Percentiles rank a stretch among this genome's conserved stretches.
Evolutionary conservation across 2,888 invertebrate genomes (phyloP).

Genomic region (Clunio marinus): DNA sequence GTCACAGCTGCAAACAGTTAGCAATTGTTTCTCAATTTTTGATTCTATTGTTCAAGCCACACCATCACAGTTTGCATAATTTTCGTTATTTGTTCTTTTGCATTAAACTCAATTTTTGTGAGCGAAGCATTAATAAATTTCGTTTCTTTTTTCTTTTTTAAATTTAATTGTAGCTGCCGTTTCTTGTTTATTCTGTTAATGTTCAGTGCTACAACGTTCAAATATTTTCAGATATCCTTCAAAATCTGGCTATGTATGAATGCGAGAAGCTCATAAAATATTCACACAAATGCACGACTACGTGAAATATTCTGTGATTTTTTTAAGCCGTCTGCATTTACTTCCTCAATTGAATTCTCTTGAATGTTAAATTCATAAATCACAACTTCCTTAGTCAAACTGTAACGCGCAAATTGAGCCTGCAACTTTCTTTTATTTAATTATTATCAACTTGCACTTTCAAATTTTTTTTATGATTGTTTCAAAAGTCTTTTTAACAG

Average conservation of each 20-base stretch:
- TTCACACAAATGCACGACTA: neutral
- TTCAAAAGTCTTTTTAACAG: slow-evolving; percentile 7
- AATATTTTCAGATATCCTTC: slow-evolving; percentile 35
- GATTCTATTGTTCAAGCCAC: slow-evolving; percentile 17
- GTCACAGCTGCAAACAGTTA: slow-evolving; percentile 26
- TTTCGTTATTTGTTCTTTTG: slow-evolving; percentile 1
- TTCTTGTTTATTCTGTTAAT: neutral
- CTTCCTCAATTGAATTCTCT: slow-evolving; percentile 38
- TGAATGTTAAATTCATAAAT: slow-evolving; percentile 39
- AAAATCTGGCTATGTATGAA: neutral
- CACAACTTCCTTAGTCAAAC: slow-evolving; percentile 16
- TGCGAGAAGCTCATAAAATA: slow-evolving; percentile 7
- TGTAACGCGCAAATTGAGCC: neutral
- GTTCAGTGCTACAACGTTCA: slow-evolving; percentile 30
- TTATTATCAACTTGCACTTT: neutral
- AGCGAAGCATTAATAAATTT: neutral
- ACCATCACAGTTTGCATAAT: slow-evolving; percentile 28
- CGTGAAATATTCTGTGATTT: slow-evolving; percentile 1
- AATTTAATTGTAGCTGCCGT: slow-evolving; percentile 11
- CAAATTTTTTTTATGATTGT: neutral
- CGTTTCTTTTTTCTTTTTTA: neutral
- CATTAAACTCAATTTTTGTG: neutral
- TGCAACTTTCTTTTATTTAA: slow-evolving; percentile 4
- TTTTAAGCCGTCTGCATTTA: neutral
- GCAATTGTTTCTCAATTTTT: slow-evolving; percentile 1